A percentile compares a stretch with the other conserved stretches of the same genome.
Conservation (phyloP, 2,797 vertebrate genomes). For the Smutsia gigantea region DNA sequence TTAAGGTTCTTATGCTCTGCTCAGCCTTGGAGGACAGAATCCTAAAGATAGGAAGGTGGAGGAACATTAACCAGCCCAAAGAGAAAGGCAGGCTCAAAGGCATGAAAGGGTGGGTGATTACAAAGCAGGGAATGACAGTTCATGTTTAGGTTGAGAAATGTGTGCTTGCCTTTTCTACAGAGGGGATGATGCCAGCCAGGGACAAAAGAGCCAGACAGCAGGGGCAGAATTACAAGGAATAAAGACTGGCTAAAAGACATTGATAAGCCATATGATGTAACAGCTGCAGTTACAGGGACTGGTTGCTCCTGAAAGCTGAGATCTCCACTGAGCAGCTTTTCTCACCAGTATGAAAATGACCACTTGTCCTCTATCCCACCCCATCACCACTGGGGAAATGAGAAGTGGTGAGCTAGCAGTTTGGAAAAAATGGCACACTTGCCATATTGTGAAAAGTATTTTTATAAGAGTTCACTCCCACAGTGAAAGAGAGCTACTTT, state of each 20-base stretch:
- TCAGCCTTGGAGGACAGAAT: not conserved
- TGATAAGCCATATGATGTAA: not conserved
- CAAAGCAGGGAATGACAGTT: not conserved
- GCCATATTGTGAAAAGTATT: not conserved
- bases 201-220: not conserved
- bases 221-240: not conserved
- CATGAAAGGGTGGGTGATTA: not conserved
- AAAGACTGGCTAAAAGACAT: not conserved
- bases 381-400: not conserved
- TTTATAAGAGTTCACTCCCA: not conserved
- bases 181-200: not conserved
- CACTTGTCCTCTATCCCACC: not conserved
- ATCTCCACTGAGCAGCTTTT: not conserved
- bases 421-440: not conserved
- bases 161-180: not conserved
- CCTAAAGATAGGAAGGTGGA: not conserved
- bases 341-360: not conserved
- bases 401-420: not conserved
- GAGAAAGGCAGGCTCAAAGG: not conserved
- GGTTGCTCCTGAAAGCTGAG: not conserved
- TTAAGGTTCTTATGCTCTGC: not conserved
- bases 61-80: not conserved
- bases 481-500: not conserved
- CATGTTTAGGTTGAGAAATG: not conserved
- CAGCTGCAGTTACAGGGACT: not conserved